Conservation (phyloP, 2,888 invertebrate genomes). For the Dione vanillae region DNA sequence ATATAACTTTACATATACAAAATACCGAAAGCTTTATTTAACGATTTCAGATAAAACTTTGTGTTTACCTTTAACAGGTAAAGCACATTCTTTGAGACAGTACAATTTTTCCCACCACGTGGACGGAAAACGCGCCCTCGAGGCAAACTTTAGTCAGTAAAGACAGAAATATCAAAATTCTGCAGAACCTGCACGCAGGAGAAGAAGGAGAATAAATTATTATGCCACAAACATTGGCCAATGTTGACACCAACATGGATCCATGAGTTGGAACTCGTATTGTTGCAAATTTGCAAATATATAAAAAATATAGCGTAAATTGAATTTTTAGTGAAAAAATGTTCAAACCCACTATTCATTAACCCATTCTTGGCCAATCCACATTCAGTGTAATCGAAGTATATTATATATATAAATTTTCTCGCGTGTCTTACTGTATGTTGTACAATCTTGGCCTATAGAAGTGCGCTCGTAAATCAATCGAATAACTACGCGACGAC, state of each 20-base stretch:
- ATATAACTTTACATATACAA: neutral
- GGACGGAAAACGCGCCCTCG: neutral
- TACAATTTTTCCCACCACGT: neutral
- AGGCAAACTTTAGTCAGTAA: constrained; percentile 1
- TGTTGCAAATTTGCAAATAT: neutral
- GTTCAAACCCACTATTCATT: constrained; percentile 10
- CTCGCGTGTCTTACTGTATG: neutral
- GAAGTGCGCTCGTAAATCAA: constrained; percentile 1
- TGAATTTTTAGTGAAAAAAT: neutral
- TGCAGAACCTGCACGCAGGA: neutral
- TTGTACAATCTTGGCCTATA: neutral
- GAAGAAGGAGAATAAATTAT: neutral
- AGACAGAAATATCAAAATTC: neutral
- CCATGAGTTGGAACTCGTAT: constrained; percentile 12
- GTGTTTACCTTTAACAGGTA: constrained; percentile 6
- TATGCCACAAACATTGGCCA: neutral
- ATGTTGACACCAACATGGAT: neutral
- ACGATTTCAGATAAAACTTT: neutral
- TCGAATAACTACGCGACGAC: constrained; percentile 11
- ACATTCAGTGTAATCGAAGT: neutral
- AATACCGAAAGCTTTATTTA: neutral
- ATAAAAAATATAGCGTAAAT: neutral
- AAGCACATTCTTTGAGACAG: neutral
- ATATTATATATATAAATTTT: neutral
- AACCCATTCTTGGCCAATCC: constrained; percentile 15